Base-by-base conservation (phyloP, 2,888 invertebrate species). In the Chloroclystis v-ata region DNA sequence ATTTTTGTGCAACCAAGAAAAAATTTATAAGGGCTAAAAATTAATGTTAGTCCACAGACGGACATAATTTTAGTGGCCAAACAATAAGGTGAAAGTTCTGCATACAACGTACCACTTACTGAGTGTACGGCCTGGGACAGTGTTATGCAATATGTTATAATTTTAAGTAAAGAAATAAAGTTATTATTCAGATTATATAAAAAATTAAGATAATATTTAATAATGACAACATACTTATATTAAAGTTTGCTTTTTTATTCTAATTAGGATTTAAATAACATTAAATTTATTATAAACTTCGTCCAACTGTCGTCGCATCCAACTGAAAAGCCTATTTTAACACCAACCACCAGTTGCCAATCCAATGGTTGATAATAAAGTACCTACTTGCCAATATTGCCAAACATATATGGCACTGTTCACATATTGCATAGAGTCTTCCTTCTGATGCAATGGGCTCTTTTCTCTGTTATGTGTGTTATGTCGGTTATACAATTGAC, bases 401-500 rank as follows among this genome's bases (percentile, higher is more conserved):
- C 7, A 24, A 28, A 39, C 11, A 37, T 48, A 47, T 24, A 28
- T 25, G 11, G 20, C 40, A 28, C 26, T 55, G 43, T 5, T 29
- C 25, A 37, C 47, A 54, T 52, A 40, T 53, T 37, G 61, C 63
- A 69, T 68, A 47, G 49, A n/a, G 35, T 60, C 51, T 45, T 65
- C 67, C 64, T 39, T 43, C 63, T 78, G 70, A 76, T 72, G 78
- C 67, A 78, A 79, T 56, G 29, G 61, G 56, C 57, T 62, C 70
- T 68, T 75, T 74, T 69, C 75, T 61, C 72, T 59, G 63, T 75
- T 78, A 76, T 70, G 59, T 35, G 63, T 62, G 65, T 65, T 35
- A 35, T 35, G 35, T n/a, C 11, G 20, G 66, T 74, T 75, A 77
- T 71, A 70, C 71, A 73, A 68, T 65, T 67, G 79, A 77, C 80